A percentile compares a stretch with the other conserved stretches of the same genome.
phyloP scores from a whole-genome alignment of 1,140 invertebrate genomes.

The Zaprionus kolodkinae region DNA sequence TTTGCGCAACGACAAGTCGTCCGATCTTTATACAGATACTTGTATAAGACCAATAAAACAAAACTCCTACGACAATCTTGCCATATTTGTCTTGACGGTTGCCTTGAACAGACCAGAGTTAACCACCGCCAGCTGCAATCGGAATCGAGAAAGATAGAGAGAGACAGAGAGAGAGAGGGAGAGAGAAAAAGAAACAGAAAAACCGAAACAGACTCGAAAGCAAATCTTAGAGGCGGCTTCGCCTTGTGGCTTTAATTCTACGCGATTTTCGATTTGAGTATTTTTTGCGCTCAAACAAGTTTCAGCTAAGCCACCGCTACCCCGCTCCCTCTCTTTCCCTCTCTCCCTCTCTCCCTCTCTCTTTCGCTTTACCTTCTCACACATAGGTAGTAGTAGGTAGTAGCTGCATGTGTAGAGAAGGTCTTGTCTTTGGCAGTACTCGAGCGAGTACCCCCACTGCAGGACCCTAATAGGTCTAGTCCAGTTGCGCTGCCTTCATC shows the following conservation, averaged over 20 bases:
- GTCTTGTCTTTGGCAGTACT: too few relatives aligned
- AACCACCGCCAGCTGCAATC: constrained; percentile 43
- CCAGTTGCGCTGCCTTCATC: too few relatives aligned
- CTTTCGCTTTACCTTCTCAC: too few relatives aligned
- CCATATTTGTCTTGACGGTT: constrained; percentile 70
- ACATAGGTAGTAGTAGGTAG: too few relatives aligned
- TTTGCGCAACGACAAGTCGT: constrained; percentile 12
- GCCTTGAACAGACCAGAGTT: constrained; percentile 53
- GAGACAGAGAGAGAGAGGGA: constrained; percentile 17
- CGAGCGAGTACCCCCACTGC: too few relatives aligned
- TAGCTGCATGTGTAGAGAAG: too few relatives aligned
- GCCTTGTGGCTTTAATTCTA: constrained; percentile 66
- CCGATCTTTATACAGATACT: constrained; percentile 16
- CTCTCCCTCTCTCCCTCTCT: too few relatives aligned
- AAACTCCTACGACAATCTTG: constrained; percentile 70
- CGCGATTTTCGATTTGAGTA: constrained; percentile 60
- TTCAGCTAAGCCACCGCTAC: constrained; percentile 50
- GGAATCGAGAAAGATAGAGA: not conserved
- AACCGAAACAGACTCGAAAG: constrained; percentile 26
- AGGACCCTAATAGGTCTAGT: too few relatives aligned
- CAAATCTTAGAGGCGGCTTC: constrained; percentile 36
- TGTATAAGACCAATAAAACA: constrained; percentile 33
- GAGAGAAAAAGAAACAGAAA: constrained; percentile 30
- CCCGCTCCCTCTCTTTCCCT: too few relatives aligned
- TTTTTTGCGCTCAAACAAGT: constrained; percentile 65